Percentiles rank a stretch among this genome's conserved stretches.
phyloP scores from a whole-genome alignment of 2,797 vertebrate species.

The Pterois miles region DNA sequence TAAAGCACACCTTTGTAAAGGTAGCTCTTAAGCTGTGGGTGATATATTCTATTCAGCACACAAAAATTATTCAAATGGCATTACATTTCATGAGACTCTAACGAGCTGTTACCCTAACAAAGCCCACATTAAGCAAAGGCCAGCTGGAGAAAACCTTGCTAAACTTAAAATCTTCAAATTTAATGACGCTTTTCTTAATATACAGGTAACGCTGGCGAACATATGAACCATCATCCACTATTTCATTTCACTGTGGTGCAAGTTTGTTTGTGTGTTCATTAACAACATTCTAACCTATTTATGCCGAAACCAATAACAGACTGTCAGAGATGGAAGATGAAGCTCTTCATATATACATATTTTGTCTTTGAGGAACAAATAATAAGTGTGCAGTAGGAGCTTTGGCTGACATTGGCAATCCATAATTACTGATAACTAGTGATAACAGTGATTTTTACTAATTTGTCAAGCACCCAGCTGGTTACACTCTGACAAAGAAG shows the following conservation, averaged over 20 bases:
- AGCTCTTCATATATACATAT: neutral
- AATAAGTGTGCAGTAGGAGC: neutral
- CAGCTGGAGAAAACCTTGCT: neutral
- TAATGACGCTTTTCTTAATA: neutral
- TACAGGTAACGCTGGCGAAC: neutral
- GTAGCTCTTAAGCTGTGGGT: too few relatives aligned
- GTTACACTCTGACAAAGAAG: neutral
- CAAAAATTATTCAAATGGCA: slow-evolving; percentile 5
- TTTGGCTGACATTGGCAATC: slow-evolving; percentile 2
- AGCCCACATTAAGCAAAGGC: neutral
- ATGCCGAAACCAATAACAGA: neutral
- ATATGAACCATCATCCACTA: neutral
- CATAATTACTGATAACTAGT: too few relatives aligned
- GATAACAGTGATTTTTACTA: slow-evolving; percentile 8
- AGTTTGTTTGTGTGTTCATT: neutral
- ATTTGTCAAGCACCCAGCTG: neutral
- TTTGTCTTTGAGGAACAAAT: neutral
- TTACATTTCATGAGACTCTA: neutral
- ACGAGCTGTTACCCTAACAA: slow-evolving; percentile 3
- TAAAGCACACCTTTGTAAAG: too few relatives aligned
- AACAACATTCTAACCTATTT: neutral
- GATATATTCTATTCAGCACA: too few relatives aligned
- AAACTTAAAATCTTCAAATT: neutral
- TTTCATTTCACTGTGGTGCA: neutral
- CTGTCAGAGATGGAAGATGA: neutral